phyloP scores from a whole-genome alignment of 2,113 vertebrate species.

The Crypturellus undulatus region DNA sequence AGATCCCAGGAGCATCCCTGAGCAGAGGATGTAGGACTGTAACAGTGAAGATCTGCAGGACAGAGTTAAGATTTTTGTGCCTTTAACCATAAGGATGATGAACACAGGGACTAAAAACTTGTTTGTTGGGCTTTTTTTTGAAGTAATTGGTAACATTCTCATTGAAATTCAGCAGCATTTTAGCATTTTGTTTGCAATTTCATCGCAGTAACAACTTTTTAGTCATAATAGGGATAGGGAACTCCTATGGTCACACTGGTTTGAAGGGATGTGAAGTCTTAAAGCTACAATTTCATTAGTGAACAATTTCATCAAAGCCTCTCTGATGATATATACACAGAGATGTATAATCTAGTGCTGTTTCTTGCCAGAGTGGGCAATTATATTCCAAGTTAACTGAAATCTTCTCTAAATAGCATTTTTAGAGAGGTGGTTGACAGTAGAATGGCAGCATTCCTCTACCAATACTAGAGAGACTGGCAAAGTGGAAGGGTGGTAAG shows the following conservation, averaged over 20 bases:
- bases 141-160: not conserved
- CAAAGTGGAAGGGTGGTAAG: not conserved
- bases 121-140: not conserved
- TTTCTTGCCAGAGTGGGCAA: constrained; percentile 17
- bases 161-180: not conserved
- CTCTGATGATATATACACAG: constrained; percentile 41
- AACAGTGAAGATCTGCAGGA: not conserved
- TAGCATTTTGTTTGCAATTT: not conserved
- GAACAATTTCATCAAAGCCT: constrained; percentile 47
- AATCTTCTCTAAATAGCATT: constrained; percentile 42
- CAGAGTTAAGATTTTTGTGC: not conserved
- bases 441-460: not conserved
- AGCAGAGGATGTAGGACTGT: not conserved
- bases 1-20: too few species aligned
- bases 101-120: not conserved
- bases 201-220: not conserved
- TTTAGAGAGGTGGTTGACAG: constrained; percentile 21
- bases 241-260: constrained; percentile 2
- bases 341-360: constrained; percentile 22
- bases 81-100: not conserved
- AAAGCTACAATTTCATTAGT: constrained; percentile 51
- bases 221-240: not conserved
- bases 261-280: constrained; percentile 51
- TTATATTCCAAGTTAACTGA: constrained; percentile 32
- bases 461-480: not conserved